Conservation (phyloP, 2,113 vertebrate genomes). For the Urocitellus parryii region DNA sequence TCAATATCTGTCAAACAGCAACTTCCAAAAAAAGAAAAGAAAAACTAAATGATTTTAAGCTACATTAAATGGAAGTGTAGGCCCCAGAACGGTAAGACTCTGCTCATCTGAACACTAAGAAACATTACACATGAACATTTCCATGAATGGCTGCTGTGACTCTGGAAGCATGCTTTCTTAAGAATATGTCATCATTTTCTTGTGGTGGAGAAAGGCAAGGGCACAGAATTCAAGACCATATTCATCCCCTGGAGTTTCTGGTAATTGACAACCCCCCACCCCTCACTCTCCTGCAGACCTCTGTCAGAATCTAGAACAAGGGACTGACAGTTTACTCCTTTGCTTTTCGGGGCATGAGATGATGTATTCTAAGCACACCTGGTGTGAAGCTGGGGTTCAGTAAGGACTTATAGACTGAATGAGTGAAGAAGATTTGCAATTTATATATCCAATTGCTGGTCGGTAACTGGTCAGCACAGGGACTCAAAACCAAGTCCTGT, state of each 20-base stretch:
- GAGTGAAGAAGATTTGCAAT: background rate
- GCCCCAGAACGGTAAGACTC: background rate
- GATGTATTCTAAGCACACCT: background rate
- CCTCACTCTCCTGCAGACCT: background rate
- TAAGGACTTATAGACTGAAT: background rate
- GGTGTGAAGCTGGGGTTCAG: background rate
- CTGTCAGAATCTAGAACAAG: background rate
- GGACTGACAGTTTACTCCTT: background rate
- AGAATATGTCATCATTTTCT: background rate
- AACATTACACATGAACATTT: background rate
- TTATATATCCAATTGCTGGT: background rate
- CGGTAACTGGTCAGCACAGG: background rate
- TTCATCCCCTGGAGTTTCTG: too few species aligned
- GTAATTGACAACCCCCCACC: too few species aligned
- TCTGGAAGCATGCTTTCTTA: background rate
- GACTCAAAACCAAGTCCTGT: background rate
- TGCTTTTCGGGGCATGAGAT: background rate
- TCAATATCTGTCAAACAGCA: background rate
- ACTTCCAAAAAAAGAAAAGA: background rate
- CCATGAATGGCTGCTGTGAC: background rate
- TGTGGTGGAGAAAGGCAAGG: background rate
- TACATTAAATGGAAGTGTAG: background rate
- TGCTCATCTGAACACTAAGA: background rate
- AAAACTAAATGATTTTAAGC: background rate
- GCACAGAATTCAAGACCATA: background rate